A percentile compares a stretch with the other conserved stretches of the same genome.
phyloP scores from a whole-genome alignment of 2,113 vertebrate genomes.

The Sander lucioperca region DNA sequence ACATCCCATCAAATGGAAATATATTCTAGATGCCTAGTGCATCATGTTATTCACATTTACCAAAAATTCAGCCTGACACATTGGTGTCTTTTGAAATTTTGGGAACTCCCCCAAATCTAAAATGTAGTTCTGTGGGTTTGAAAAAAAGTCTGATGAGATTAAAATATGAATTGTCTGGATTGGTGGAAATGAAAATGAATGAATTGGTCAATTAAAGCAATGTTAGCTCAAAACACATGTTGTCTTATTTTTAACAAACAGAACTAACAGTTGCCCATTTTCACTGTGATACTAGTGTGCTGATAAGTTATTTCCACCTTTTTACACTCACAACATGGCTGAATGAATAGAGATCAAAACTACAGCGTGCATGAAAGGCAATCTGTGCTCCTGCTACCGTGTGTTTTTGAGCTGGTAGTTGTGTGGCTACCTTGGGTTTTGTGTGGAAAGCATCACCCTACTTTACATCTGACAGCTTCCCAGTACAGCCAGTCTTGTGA shows the following conservation, averaged over 20 bases:
- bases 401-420: neutral
- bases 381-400: neutral
- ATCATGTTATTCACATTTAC: neutral
- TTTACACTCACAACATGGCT: neutral
- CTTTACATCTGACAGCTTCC: slow-evolving; percentile 6
- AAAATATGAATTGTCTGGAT: neutral
- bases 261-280: too few relatives aligned
- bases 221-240: neutral
- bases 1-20: neutral
- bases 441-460: neutral
- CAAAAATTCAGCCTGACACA: neutral
- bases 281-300: neutral
- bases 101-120: neutral
- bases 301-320: neutral
- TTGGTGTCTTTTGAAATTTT: neutral
- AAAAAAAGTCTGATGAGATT: neutral
- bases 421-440: too few relatives aligned
- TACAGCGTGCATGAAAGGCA: too few relatives aligned
- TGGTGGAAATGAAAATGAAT: neutral
- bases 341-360: too few relatives aligned
- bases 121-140: neutral
- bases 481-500: neutral
- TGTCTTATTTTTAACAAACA: too few relatives aligned
- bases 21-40: neutral
- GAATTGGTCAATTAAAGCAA: neutral